Evolutionary conservation across 2,888 invertebrate species (phyloP), one percentile per base, ranked within the genome.

Genomic region (Hydropsyche betteni): DNA sequence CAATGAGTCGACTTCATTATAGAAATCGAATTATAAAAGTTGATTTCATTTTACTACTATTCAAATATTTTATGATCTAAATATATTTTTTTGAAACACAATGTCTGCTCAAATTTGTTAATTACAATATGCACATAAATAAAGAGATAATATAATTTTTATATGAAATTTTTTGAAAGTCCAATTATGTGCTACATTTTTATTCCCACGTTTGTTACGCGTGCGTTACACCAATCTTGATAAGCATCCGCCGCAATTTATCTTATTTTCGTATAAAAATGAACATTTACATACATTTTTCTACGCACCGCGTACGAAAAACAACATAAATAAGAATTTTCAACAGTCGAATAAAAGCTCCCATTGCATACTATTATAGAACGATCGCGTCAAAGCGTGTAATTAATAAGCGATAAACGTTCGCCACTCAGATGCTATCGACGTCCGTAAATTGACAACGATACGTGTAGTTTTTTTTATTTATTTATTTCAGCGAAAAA

Each of bases 331-430:
- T 58, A 58, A 58, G 24, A 58, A 58, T 53, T 53, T 53, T 44
- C 44, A 53, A n/a, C 8, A 8, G 12, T 16, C 53, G n/a, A 53
- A 53, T 6, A 24, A 6, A 10, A 44, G 7, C 24, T 53, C 53
- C 53, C n/a, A 53, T 10, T 16, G 53, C 53, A 24, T 6, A 24
- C 58, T 58, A 16, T 58, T 58, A 58, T 14, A 58, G 58, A 58
- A 16, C 5, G 16, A 58, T 44, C 10, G 44, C 44, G 44, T 24
- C 14, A 58, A 58, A 58, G 8, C 58, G 58, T 58, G 24, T 58
- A 58, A 58, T 58, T 58, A 58, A 58, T 58, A 16, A 24, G 58
- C 58, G 24, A 58, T 58, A 58, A 58, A 58, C 24, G 24, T 58
- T 58, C 24, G 58, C 58, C 58, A 58, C 16, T 53, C 58, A 44